These are phyloP conservation scores for Neodon shergylaensis DNA, from an alignment of 2,113 vertebrate species.

Conservation along the genomic window DNA sequence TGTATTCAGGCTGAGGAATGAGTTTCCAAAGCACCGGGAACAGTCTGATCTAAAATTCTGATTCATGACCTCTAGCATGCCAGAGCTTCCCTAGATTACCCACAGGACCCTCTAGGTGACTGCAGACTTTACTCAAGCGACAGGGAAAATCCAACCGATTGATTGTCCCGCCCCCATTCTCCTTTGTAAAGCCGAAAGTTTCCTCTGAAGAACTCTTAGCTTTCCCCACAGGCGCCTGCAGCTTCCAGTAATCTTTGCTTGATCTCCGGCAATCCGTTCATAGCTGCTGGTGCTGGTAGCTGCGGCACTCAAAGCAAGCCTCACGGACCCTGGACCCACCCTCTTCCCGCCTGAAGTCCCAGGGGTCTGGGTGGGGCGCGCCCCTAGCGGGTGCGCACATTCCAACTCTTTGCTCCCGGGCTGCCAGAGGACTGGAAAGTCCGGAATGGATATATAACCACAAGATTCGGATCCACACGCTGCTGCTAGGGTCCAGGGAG, in stretches of 20 bases:
- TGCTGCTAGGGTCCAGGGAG: background rate
- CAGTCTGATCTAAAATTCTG: background rate
- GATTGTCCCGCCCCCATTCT: background rate
- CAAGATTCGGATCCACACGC: slow-evolving; percentile 46
- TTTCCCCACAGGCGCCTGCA: background rate
- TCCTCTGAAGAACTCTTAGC: background rate
- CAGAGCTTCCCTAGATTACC: background rate
- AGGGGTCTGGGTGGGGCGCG: slow-evolving; percentile 73
- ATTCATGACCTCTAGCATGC: background rate
- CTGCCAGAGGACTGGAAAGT: slow-evolving; percentile 47
- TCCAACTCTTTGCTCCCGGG: slow-evolving; percentile 50
- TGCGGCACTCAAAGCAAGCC: background rate
- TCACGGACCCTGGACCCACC: background rate
- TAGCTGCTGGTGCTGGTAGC: background rate
- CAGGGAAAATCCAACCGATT: background rate
- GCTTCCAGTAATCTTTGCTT: background rate
- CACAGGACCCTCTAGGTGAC: background rate
- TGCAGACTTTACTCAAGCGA: background rate
- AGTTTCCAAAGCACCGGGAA: background rate
- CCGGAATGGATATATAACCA: slow-evolving; percentile 36
- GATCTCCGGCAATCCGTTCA: background rate
- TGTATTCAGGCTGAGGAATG: background rate
- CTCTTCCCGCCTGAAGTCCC: slow-evolving; percentile 35
- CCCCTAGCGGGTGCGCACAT: slow-evolving; percentile 47
- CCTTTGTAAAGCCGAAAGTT: background rate